A percentile compares a stretch with the other conserved stretches of the same genome.
These are phyloP conservation scores for Oreortyx pictus DNA, from an alignment of 2,797 vertebrate species.

Conservation along the genomic window DNA sequence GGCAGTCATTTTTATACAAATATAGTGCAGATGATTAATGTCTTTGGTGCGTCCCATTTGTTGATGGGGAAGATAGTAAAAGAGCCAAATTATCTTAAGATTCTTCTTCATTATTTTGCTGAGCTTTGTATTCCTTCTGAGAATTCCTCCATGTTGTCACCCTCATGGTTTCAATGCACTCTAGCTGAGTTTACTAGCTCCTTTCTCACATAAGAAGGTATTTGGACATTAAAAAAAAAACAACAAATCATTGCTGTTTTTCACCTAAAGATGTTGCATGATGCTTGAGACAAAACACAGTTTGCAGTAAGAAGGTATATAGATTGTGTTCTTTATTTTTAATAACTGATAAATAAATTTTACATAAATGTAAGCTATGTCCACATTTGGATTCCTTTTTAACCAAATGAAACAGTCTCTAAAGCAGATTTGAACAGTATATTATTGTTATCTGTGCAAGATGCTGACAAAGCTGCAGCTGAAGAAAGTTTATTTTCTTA, in stretches of 20 bases:
- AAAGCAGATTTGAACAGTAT: background rate
- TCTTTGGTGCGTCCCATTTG: background rate
- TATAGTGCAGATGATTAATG: slow-evolving; percentile 31
- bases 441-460: background rate
- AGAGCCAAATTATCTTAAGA: background rate
- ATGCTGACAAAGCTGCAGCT: background rate
- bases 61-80: background rate
- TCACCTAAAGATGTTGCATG: background rate
- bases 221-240: background rate
- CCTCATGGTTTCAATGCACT: background rate
- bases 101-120: background rate
- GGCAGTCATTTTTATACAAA: slow-evolving; percentile 39
- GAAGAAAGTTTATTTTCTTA: background rate
- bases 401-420: background rate
- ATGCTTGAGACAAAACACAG: background rate
- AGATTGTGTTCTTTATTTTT: background rate
- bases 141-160: background rate
- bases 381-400: background rate
- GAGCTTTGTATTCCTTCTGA: background rate
- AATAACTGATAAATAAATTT: background rate
- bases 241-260: background rate
- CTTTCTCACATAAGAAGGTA: background rate
- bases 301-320: background rate
- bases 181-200: background rate
- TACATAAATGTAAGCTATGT: background rate